A percentile compares a stretch with the other conserved stretches of the same genome.
These are phyloP conservation scores for Himalopsyche anomala DNA, from an alignment of 2,888 invertebrate species.

Conservation along the genomic window DNA sequence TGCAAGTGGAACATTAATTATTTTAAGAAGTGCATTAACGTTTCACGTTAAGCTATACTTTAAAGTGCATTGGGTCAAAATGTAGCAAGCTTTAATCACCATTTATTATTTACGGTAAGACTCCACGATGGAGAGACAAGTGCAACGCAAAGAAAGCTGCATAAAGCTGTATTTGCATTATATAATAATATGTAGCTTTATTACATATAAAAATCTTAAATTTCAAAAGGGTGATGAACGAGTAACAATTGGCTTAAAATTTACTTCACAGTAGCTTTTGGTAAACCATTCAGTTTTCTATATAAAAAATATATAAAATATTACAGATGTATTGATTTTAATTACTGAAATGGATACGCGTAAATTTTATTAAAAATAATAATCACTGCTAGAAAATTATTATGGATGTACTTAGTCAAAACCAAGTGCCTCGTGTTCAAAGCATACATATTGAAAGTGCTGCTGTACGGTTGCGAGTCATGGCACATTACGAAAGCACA, in stretches of 20 bases:
- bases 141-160: not conserved
- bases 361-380: too few relatives aligned
- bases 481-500: too few relatives aligned
- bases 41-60: not conserved
- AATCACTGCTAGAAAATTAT: too few relatives aligned
- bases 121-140: constrained; percentile 7
- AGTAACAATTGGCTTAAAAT: not conserved
- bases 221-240: not conserved
- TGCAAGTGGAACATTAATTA: not conserved
- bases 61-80: constrained; percentile 29
- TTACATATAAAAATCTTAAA: not conserved
- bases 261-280: not conserved
- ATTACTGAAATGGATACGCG: too few relatives aligned
- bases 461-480: too few relatives aligned
- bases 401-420: too few relatives aligned
- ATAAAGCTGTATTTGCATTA: not conserved
- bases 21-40: not conserved
- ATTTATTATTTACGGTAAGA: constrained; percentile 50
- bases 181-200: not conserved
- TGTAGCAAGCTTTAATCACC: constrained; percentile 34
- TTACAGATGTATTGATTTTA: too few relatives aligned
- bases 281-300: too few relatives aligned
- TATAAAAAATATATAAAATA: too few relatives aligned
- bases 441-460: too few relatives aligned
- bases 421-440: too few relatives aligned